Base-by-base conservation (phyloP, 2,113 vertebrate species). In the Caranx melampygus region DNA sequence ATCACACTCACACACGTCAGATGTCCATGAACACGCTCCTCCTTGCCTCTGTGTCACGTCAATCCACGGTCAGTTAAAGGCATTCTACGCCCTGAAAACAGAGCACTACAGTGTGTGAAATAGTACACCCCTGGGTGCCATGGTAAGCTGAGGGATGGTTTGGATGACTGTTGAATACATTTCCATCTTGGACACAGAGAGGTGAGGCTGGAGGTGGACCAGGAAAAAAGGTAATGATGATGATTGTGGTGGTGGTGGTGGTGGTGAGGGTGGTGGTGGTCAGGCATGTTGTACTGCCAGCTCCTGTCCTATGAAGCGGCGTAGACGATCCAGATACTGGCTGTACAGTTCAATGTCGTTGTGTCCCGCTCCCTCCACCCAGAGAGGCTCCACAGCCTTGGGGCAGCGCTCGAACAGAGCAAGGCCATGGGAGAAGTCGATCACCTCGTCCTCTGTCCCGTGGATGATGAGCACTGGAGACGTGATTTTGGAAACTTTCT, bases 321-420 rank as follows among this genome's bases (percentile, higher is more conserved):
- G 96, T 85, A 99, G 96, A 75, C 98, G 97, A 87, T 99, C 98
- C 93, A 99, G 95, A 92, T 99, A 99, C 94, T 99, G 98, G 90
- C 96, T 97, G 95, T 99, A 99, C 44, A 99, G 93, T 94, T 99
- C 98, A 61, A 99, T 98, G 94, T 99, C 98, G 78, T 99, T 99
- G 94, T 99, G 98, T 20, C 98, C 98, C 0, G 98, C 98, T 4
- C 98, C 98, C 31, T 99, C 98, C 90, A 98, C 98, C 98, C 98
- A 98, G 10, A 99, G 97, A 0, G 98, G 98, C 94, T 99, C 98
- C 93, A 99, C 98, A 0, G 98, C 97, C 86, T 97, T 97, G 70
- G 97, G 97, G 92, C 98, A 99, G 90, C 98, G 97, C 88, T 99
- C 98, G 0, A 96, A 99, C 64, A 99, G 95, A 0, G 98, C 97